These are phyloP conservation scores for Addax nasomaculatus DNA, from an alignment of 2,113 vertebrate species.

Conservation along the genomic window DNA sequence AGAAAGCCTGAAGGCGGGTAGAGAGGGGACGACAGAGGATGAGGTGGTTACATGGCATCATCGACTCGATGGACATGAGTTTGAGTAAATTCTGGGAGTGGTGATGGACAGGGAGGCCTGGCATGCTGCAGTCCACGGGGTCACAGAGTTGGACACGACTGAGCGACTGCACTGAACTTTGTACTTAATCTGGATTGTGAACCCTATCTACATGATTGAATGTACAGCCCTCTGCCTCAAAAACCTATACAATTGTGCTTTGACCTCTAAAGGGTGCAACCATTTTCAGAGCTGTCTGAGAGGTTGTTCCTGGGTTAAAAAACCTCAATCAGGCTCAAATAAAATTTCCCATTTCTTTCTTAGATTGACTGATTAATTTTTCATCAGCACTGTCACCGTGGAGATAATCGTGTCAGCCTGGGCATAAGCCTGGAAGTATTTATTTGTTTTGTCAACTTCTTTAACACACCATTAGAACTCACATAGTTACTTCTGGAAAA, in stretches of 20 bases:
- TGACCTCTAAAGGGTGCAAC: neutral
- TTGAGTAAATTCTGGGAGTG: neutral
- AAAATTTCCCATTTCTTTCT: neutral
- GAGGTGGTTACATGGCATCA: neutral
- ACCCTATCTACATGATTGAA: neutral
- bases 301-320: neutral
- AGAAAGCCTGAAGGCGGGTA: accelerated
- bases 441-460: neutral
- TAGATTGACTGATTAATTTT: neutral
- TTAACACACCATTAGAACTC: neutral
- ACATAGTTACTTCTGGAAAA: neutral
- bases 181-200: neutral
- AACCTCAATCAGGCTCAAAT: neutral
- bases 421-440: neutral
- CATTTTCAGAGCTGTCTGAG: neutral
- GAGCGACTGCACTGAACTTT: neutral
- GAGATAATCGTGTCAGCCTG: neutral
- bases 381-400: neutral
- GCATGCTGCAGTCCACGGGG: neutral
- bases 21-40: neutral
- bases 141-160: neutral
- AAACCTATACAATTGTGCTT: neutral
- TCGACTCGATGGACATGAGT: neutral
- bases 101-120: neutral
- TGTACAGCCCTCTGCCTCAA: neutral